Base-by-base conservation (phyloP, 2,113 vertebrate genomes). In the Otus sunia region DNA sequence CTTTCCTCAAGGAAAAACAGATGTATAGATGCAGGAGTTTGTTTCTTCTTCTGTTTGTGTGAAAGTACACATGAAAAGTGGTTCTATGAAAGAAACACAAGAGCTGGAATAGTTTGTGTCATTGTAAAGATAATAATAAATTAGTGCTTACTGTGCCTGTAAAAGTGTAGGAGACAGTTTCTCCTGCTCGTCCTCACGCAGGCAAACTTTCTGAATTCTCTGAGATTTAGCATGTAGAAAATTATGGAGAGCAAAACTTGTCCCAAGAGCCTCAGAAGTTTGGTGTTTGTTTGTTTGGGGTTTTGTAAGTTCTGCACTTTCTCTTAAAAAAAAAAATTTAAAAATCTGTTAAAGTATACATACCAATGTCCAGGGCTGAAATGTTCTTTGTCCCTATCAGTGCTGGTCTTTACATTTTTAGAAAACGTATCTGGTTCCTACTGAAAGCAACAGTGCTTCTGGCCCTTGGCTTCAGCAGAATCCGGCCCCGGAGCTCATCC, bases 41-140 rank as follows among this genome's bases (percentile, higher is more conserved):
- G 95, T 94, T 97, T 97, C 90, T 88, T 90, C 96, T 97, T 84
- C 96, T 87, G 85, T 96, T 87, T 94, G 80, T 94, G 94, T 91
- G 96, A 98, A 91, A 98, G 68, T 76, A 68, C n/a, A 78, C 63
- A 88, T 64, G 92, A 97, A 95, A 97, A 97, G 90, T 69, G 19
- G 95, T 97, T 97, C 98, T 97, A 83, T 66, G 96, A 95, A 97
- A 96, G 87, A 97, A 97, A 98, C 90, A 93, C 67, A 92, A 94
- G 92, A 81, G 59, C 82, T 93, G 74, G 84, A 95, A 97, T 94
- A 97, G 93, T 96, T 98, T 97, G 94, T 97, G 85, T 90, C 94
- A 90, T 39, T 82, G 87, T 63, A 96, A 90, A 97, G 92, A 87
- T 82, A 92, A 96, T 80, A 94, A 92, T 96, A 95, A 96, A 97